Conservation (phyloP, 2,797 vertebrate genomes). For the Poeciliopsis gracilis region DNA sequence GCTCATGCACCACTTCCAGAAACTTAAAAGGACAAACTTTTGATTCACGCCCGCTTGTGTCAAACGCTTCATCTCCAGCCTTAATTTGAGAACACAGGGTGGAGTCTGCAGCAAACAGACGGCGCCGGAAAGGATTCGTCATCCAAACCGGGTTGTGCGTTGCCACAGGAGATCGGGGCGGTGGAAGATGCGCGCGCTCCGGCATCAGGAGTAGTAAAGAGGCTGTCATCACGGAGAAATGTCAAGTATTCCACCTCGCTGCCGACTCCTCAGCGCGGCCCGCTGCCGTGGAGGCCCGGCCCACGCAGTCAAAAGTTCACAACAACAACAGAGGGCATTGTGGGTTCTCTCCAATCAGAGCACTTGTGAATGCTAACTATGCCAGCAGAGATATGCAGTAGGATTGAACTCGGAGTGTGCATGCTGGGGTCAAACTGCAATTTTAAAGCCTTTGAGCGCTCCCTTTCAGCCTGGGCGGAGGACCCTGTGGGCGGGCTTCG, state of each 20-base stretch:
- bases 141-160: slow-evolving; percentile 63
- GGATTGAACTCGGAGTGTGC: slow-evolving; percentile 61
- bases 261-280: slow-evolving; percentile 68
- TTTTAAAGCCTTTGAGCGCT: slow-evolving; percentile 52
- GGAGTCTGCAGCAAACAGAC: slow-evolving; percentile 47
- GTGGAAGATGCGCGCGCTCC: slow-evolving; percentile 51
- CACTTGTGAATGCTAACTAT: slow-evolving; percentile 74
- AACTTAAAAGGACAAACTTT: slow-evolving; percentile 6
- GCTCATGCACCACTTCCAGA: slow-evolving; percentile 17
- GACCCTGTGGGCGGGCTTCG: slow-evolving; percentile 43
- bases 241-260: slow-evolving; percentile 78
- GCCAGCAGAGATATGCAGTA: slow-evolving; percentile 73
- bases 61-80: slow-evolving; percentile 48
- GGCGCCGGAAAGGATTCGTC: slow-evolving; percentile 68
- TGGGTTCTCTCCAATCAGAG: slow-evolving; percentile 71
- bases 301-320: slow-evolving; percentile 83
- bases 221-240: slow-evolving; percentile 78
- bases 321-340: slow-evolving; percentile 78
- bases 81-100: slow-evolving; percentile 40
- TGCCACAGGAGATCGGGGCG: slow-evolving; percentile 59
- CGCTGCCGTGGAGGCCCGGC: slow-evolving; percentile 61
- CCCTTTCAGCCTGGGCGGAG: slow-evolving; percentile 38
- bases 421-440: slow-evolving; percentile 60
- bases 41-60: slow-evolving; percentile 46
- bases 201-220: slow-evolving; percentile 66